Evolutionary conservation across 2,113 vertebrate genomes (phyloP).

Genomic region (Hypanus sabinus): DNA sequence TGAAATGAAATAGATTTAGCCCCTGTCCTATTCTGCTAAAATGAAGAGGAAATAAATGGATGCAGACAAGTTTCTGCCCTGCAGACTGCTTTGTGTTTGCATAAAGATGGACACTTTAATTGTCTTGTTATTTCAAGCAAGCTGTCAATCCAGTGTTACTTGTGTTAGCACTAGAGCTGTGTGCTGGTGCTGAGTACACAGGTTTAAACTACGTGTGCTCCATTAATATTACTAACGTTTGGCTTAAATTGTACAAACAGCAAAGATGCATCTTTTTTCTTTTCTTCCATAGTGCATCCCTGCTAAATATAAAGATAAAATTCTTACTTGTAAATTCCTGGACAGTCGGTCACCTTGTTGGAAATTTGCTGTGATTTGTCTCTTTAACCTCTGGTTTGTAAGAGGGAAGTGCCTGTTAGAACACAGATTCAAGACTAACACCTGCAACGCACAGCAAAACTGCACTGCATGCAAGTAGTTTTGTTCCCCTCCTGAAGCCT

Average conservation of each 20-base stretch:
- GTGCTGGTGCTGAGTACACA: constrained; percentile 16
- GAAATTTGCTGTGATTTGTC: neutral
- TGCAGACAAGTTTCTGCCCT: neutral
- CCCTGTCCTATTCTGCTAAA: no score
- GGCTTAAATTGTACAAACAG: neutral
- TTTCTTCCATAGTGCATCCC: constrained; percentile 6
- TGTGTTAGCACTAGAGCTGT: neutral
- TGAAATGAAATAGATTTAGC: neutral
- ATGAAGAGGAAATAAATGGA: neutral
- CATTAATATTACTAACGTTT: constrained; percentile 27
- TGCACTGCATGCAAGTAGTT: constrained; percentile 56
- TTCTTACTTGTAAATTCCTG: neutral
- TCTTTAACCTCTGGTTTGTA: neutral
- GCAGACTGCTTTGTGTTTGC: neutral
- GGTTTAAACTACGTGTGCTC: neutral
- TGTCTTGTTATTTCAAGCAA: constrained; percentile 19
- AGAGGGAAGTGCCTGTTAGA: constrained; percentile 12
- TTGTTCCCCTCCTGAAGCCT: constrained; percentile 41
- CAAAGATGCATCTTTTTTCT: neutral
- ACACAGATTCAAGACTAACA: constrained; percentile 53
- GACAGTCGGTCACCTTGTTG: neutral
- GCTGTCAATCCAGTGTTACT: neutral
- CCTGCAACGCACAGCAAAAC: constrained; percentile 51
- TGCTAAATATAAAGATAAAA: neutral
- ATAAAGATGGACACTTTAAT: constrained; percentile 1